Evolutionary conservation across 2,888 invertebrate genomes (phyloP), one percentile per base, ranked within the genome.

Genomic region (Didymodactylos carnosus): DNA sequence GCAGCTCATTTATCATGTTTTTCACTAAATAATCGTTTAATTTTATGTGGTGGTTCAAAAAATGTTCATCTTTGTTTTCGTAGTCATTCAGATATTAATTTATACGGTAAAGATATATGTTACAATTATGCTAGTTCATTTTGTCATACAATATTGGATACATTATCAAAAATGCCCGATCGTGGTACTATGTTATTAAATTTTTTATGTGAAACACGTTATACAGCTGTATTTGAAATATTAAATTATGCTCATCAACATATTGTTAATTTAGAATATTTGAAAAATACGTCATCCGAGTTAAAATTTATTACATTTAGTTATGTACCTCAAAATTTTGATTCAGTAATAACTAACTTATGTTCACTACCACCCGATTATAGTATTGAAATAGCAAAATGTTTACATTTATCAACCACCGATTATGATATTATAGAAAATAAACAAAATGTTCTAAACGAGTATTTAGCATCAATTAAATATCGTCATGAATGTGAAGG

Each of bases 151-250:
- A 62, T 62, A 13, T 35, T 62, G 11, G 62, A 62, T 62, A 62
- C 76, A 77, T 73, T 73, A 79, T 40, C 77, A 77, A 69, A 69
- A 76, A 29, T 78, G 78, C 10, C 69, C 25, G 70, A 73, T 35
- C 16, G 71, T 25, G 25, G 39, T 77, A 76, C 29, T 77, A 81
- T 80, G 70, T 76, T 82, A 46, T 76, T 81, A 43, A 73, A 77
- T 71, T 82, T 82, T 76, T 75, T 82, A 72, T 78, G 78, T 10
- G 72, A 75, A 8, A 80, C 79, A 70, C 75, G 78, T 53, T 80
- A 80, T 73, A 84, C 84, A 11, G 81, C 80, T n/a, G 81, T 84
- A n/a, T 80, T 82, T 79, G 85, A 85, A 77, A 80, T 84, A 49
- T 78, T 84, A 7, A 81, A 82, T 41, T 83, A 83, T 14, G 76